Base-by-base conservation (phyloP, 2,797 vertebrate genomes). In the Rallus crepitans region DNA sequence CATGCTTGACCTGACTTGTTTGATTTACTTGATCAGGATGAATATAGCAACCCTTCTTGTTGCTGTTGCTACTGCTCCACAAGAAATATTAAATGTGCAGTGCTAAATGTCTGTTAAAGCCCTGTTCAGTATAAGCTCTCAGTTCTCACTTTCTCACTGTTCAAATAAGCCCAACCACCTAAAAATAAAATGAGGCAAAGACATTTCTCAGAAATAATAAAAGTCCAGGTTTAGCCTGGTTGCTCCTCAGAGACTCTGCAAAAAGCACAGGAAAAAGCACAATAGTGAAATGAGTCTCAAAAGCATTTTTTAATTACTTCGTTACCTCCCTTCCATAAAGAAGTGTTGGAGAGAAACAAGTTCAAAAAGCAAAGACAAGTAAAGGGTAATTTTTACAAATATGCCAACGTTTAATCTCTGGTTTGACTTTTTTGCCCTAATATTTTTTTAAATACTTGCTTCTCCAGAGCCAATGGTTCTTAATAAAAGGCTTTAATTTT, bases 281-380 rank as follows among this genome's bases (percentile, higher is more conserved):
- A 81, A 86, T 12, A 89, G 45, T 31, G 21, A 87, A 95, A 87
- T 2, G 6, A 92, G 20, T 61, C 82, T 77, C 89, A 77, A 83
- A 89, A 76, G 75, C 40, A 53, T 65, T 93, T 85, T 91, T 80
- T 90, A 94, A 93, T 92, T 93, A 92, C 86, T 84, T 93, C 66
- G 42, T 65, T 84, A 91, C n/a, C 19, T 90, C 17, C 15, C 39
- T 79, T 59, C 42, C 61, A 72, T 48, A 72, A 93, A 94, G 60
- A 59, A 89, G 23, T 21, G 30, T 42, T 90, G 76, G 31, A 91
- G 3, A 80, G 69, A 90, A 92, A 85, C 19, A 85, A 89, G 48
- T 50, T 87, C 31, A 90, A 69, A 90, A 94, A 59, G 16, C 56
- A 87, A 90, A 77, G 64, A 69, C 48, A 84, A 89, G 27, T 61